These are phyloP conservation scores for Chrysina gloriosa DNA, from an alignment of 2,888 invertebrate genomes.

Conservation along the genomic window DNA sequence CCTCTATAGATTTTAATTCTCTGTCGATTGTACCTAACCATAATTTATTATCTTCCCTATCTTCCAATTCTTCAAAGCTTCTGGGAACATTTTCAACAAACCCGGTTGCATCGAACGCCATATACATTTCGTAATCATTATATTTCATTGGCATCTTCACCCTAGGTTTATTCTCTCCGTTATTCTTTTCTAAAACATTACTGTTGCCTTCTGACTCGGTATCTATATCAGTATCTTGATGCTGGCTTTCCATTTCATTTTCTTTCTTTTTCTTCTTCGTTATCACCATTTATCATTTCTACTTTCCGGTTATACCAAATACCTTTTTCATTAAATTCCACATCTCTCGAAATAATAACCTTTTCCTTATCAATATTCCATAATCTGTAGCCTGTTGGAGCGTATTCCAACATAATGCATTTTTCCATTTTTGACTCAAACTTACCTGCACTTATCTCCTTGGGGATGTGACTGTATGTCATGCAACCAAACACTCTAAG, in stretches of 20 bases:
- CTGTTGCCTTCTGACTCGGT: neutral
- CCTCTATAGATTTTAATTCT: conserved; percentile 46
- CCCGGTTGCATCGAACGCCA: neutral
- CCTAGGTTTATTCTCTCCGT: neutral
- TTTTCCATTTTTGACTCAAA: neutral
- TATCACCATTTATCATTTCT: neutral
- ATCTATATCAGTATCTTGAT: no score
- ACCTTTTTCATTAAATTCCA: conserved; percentile 40
- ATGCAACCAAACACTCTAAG: conserved; percentile 38
- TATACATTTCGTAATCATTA: neutral
- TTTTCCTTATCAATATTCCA: conserved; percentile 44
- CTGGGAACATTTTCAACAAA: neutral
- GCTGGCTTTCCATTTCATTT: neutral
- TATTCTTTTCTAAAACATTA: no score
- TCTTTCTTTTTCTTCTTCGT: neutral
- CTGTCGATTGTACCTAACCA: conserved; percentile 44
- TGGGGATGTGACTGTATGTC: conserved; percentile 39
- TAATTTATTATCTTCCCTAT: no score
- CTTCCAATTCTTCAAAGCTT: neutral
- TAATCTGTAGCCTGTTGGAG: conserved; percentile 43
- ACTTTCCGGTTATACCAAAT: conserved; percentile 25
- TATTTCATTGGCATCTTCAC: neutral
- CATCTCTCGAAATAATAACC: conserved; percentile 43
- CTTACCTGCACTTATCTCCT: conserved; percentile 2
- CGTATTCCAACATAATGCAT: conserved; percentile 37